A percentile compares a stretch with the other conserved stretches of the same genome.
phyloP scores from a whole-genome alignment of 1,140 invertebrate species.

The Alviniconcha marisindica region DNA sequence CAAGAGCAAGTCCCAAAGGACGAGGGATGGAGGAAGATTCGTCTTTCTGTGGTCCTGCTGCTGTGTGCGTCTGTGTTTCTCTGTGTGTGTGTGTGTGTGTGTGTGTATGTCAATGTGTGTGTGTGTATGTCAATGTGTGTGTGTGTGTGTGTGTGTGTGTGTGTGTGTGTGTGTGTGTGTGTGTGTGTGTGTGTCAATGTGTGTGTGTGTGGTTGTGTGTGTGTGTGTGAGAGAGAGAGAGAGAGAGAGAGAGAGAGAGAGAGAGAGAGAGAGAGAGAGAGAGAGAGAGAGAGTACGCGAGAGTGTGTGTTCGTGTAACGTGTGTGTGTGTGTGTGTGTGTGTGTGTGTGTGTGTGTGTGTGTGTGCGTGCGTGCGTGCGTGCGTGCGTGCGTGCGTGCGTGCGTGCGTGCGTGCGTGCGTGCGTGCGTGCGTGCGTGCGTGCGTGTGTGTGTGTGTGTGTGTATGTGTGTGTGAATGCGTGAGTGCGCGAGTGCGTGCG shows the following conservation, averaged over 20 bases:
- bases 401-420: background rate
- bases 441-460: conserved; percentile 26
- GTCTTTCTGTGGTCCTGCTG: background rate
- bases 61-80: background rate
- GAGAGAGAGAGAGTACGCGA: too few species aligned
- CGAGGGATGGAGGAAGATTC: background rate
- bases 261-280: too few species aligned
- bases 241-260: too few species aligned
- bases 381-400: background rate
- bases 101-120: background rate
- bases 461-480: background rate
- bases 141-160: conserved; percentile 1
- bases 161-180: background rate
- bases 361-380: background rate
- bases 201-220: too few species aligned
- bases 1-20: conserved; percentile 5
- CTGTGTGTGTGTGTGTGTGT: background rate
- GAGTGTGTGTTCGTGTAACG: too few species aligned
- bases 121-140: background rate
- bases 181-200: too few species aligned
- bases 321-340: conserved; percentile 16
- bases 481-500: too few species aligned
- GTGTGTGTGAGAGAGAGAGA: too few species aligned
- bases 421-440: conserved; percentile 19
- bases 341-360: conserved; percentile 27